Evolutionary conservation across 2,113 vertebrate genomes (phyloP), one percentile per base, ranked within the genome.

Genomic region (Caloenas nicobarica): DNA sequence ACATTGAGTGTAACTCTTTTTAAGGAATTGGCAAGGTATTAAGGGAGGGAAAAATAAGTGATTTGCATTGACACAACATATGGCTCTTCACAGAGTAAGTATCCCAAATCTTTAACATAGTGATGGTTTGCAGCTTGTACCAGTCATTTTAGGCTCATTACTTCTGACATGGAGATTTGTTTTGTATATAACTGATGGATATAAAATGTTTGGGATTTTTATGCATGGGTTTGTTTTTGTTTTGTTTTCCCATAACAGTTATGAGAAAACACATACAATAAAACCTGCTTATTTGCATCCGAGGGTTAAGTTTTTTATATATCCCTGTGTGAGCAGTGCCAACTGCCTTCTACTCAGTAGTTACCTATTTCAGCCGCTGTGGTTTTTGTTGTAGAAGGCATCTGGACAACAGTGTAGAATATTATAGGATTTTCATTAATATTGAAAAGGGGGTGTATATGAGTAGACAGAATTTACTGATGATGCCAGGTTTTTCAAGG

Each of bases 221-320:
- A 25, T 28, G 7, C 31, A 8, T 14, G 15, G 13, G 1, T 3
- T 65, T 48, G 21, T 33, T 54, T 29, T 11, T 4, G 1, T 11
- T 24, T 58, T 22, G 31, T 28, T 46, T 38, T 2, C 0, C 3
- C 7, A 51, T 50, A 77, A 83, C n/a, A n/a, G n/a, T n/a, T n/a
- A n/a, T n/a, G n/a, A n/a, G n/a, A n/a, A n/a, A n/a, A n/a, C n/a
- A n/a, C n/a, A n/a, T n/a, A n/a, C n/a, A n/a, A n/a, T n/a, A n/a
- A n/a, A n/a, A n/a, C 13, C 16, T 42, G 29, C 9, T n/a, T 34
- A 23, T 76, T 91, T 90, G 26, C 31, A 26, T 79, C 90, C 54
- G 69, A 80, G 28, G 2, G 1, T 80, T 70, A 68, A 2, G 12
- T 81, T 92, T 91, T 15, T 81, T 57, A 12, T 15, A 11, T 19